Conservation (phyloP, 2,888 invertebrate species). For the Torymus aiolomorphi region DNA sequence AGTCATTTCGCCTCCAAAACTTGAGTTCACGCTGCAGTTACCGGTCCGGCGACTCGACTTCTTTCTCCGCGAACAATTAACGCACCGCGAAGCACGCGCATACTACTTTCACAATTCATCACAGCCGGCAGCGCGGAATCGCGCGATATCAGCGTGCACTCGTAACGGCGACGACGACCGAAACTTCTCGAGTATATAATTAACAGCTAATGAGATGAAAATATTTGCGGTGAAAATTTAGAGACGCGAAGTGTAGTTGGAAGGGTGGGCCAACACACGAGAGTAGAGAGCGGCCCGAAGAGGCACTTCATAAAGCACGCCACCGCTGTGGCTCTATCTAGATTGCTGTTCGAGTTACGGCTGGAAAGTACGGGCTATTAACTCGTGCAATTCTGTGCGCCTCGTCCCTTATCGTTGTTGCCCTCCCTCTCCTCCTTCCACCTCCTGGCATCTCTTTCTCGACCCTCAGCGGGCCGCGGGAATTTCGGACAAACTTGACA, state of each 20-base stretch:
- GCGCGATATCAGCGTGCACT: not conserved
- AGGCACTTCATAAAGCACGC: conserved; percentile 46
- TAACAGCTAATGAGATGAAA: conserved; percentile 45
- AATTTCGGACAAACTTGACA: conserved; percentile 46
- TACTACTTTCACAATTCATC: too few relatives aligned
- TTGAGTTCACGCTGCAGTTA: too few relatives aligned
- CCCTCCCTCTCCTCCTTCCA: not conserved
- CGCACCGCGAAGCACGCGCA: too few relatives aligned
- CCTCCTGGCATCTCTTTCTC: not conserved
- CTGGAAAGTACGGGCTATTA: conserved; percentile 67
- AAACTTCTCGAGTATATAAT: conserved; percentile 33
- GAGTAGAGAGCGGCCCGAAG: not conserved
- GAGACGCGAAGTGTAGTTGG: not conserved
- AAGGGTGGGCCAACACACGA: not conserved
- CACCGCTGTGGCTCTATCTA: conserved; percentile 59
- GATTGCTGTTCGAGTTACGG: conserved; percentile 64
- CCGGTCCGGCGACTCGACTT: too few relatives aligned
- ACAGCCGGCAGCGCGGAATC: not conserved
- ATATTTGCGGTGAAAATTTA: conserved; percentile 40
- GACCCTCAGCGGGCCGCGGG: not conserved
- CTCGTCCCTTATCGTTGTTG: conserved; percentile 35
- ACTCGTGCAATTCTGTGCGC: conserved; percentile 59
- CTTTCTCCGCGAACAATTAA: too few relatives aligned
- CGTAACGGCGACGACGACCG: not conserved
- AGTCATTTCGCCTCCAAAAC: too few relatives aligned